Evolutionary conservation across 2,888 invertebrate genomes (phyloP).

Genomic region (Acanthococcus lagerstroemiae): DNA sequence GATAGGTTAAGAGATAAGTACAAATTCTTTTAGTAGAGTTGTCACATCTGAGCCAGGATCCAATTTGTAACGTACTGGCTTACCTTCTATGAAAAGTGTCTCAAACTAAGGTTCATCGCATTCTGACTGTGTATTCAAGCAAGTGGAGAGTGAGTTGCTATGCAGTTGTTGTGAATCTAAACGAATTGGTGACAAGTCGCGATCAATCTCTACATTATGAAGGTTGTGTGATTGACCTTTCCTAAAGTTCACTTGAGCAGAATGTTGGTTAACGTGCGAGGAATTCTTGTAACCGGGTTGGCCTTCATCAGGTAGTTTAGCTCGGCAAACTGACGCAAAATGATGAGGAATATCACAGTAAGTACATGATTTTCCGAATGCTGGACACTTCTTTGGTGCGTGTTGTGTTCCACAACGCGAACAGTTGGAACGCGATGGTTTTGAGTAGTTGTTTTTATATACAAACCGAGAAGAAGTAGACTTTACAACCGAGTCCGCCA

Average conservation of each 20-base stretch:
- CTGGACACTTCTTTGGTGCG: neutral
- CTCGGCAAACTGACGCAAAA: neutral
- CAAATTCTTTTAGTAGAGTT: neutral
- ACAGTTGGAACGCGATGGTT: neutral
- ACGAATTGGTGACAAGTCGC: neutral
- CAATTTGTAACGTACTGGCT: neutral
- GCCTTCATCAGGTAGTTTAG: neutral
- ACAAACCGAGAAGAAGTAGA: neutral
- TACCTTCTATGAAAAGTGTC: neutral
- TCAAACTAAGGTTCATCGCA: neutral
- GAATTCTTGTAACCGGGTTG: rapidly evolving
- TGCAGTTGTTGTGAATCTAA: neutral
- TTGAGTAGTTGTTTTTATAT: neutral
- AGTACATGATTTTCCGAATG: neutral
- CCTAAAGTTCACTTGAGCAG: neutral
- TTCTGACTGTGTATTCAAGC: no score
- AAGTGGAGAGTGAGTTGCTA: no score
- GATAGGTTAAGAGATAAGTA: neutral
- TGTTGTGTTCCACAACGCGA: neutral
- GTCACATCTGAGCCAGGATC: neutral
- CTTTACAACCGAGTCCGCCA: rapidly evolving
- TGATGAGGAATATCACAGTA: neutral
- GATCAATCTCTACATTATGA: neutral
- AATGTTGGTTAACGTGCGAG: neutral
- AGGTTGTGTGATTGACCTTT: neutral